Evolutionary conservation across 2,888 invertebrate species (phyloP).

Genomic region (Pinctada fucata): DNA sequence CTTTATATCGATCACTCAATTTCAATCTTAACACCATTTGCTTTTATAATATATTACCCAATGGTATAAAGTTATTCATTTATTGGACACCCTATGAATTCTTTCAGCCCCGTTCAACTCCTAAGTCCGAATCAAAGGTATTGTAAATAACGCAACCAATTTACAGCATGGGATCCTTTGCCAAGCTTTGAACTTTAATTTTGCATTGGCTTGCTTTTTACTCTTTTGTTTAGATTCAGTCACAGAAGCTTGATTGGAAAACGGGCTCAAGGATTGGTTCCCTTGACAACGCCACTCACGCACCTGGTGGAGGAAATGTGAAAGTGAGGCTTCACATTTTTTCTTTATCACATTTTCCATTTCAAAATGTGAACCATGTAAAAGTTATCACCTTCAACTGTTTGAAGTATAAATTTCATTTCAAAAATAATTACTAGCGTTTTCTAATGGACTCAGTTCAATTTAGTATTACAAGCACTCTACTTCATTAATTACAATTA

Average conservation of each 20-base stretch:
- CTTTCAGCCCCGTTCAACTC: not conserved
- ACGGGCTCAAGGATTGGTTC: conserved; percentile 59
- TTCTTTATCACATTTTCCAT: not conserved
- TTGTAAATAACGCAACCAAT: not conserved
- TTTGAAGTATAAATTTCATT: not conserved
- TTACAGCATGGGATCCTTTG: not conserved
- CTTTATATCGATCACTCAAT: too few species aligned
- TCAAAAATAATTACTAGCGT: too few species aligned
- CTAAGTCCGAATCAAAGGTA: not conserved
- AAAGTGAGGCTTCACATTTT: conserved; percentile 52
- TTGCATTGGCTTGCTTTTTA: conserved; percentile 30
- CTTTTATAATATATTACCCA: too few species aligned
- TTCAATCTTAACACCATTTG: too few species aligned
- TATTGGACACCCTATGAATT: not conserved
- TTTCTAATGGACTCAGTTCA: too few species aligned
- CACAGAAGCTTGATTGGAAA: conserved; percentile 56
- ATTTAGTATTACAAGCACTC: too few species aligned
- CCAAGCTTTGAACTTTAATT: conserved; percentile 6
- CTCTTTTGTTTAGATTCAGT: conserved; percentile 50
- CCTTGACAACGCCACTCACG: conserved; percentile 60
- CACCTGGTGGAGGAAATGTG: conserved; percentile 61
- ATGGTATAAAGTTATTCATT: too few species aligned
- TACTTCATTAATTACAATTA: too few species aligned
- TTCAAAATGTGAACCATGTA: too few species aligned
- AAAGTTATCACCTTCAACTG: conserved; percentile 1